These are phyloP conservation scores for Euwallacea similis DNA, from an alignment of 1,140 invertebrate genomes.

Conservation along the genomic window DNA sequence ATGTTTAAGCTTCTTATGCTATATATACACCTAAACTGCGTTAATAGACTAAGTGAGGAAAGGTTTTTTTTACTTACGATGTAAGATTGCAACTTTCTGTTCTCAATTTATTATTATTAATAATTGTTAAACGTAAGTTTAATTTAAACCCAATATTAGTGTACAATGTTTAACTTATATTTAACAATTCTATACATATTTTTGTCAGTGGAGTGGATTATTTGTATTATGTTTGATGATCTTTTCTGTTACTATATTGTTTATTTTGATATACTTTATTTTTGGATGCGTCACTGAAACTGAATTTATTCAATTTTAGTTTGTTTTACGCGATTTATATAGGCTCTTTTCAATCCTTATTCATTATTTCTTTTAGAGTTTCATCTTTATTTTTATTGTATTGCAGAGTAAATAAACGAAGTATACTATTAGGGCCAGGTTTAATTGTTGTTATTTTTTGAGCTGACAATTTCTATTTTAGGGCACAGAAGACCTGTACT, in stretches of 20 bases:
- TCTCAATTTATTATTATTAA: slow-evolving; percentile 2
- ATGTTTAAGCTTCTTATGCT: slow-evolving; percentile 30
- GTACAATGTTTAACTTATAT: slow-evolving; percentile 19
- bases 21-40: slow-evolving; percentile 6
- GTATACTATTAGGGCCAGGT: background rate
- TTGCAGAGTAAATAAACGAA: slow-evolving; percentile 9
- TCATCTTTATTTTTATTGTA: slow-evolving; percentile 19
- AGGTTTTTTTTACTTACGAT: slow-evolving; percentile 28
- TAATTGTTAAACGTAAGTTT: slow-evolving; percentile 25
- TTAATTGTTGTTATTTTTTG: too few relatives aligned
- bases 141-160: slow-evolving; percentile 19
- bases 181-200: slow-evolving; percentile 7
- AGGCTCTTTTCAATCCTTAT: background rate
- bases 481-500: too few relatives aligned
- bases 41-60: slow-evolving; percentile 27
- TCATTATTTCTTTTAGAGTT: slow-evolving; percentile 10
- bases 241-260: slow-evolving; percentile 14
- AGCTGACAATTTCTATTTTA: too few relatives aligned
- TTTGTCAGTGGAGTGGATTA: slow-evolving; percentile 28
- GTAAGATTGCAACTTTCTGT: slow-evolving; percentile 28
- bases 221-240: slow-evolving; percentile 21
- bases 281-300: slow-evolving; percentile 17
- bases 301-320: slow-evolving; percentile 16
- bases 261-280: slow-evolving; percentile 32
- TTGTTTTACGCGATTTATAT: slow-evolving; percentile 32